Conservation (phyloP, 2,113 vertebrate genomes). For the Rhynchomys soricoides region DNA sequence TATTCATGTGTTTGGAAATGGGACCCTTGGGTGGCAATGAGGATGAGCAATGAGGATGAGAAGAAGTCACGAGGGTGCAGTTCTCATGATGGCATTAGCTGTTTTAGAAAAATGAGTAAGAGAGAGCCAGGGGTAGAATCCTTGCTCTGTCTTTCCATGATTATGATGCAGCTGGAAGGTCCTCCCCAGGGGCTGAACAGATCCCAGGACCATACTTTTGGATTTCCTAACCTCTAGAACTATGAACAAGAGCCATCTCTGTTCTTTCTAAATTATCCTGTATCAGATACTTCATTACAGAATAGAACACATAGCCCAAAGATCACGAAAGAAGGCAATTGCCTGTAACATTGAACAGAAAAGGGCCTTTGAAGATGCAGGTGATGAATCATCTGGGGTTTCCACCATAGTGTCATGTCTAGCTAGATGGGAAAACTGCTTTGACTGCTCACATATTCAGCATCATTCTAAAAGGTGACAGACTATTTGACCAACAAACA, state of each 20-base stretch:
- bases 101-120: neutral
- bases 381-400: neutral
- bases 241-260: too few relatives aligned
- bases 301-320: neutral
- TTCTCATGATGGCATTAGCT: neutral
- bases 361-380: neutral
- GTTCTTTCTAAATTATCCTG: neutral
- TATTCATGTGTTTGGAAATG: neutral
- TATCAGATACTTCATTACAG: neutral
- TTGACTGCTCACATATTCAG: neutral
- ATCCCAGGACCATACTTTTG: neutral
- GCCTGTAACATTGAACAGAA: rapidly evolving
- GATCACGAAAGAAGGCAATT: rapidly evolving
- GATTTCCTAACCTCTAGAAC: neutral
- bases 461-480: neutral
- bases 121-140: neutral
- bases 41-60: neutral
- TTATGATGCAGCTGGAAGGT: too few relatives aligned
- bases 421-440: neutral
- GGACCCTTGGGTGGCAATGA: neutral
- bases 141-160: neutral
- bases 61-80: neutral
- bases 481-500: neutral
- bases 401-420: neutral
- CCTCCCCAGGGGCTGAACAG: neutral